Percentiles rank a stretch among this genome's conserved stretches.
These are phyloP conservation scores for Lithophane semibrunnea DNA, from an alignment of 2,888 invertebrate species.

Conservation along the genomic window DNA sequence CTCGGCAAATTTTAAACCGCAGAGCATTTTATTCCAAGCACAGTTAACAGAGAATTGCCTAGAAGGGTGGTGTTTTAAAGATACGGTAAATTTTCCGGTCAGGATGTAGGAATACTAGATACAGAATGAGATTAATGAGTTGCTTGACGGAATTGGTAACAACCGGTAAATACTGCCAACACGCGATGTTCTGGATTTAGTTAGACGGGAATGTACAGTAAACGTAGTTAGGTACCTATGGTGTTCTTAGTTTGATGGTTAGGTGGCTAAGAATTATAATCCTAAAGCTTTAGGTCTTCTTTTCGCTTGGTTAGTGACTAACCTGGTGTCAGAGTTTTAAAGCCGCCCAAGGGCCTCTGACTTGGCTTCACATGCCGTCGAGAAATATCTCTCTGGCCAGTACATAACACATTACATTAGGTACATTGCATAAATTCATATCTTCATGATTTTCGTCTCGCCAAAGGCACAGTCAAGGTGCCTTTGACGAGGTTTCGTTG, in stretches of 20 bases:
- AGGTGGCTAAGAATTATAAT: neutral
- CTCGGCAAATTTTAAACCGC: neutral
- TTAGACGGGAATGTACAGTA: neutral
- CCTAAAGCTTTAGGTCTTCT: neutral
- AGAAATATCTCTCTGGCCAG: too few species aligned
- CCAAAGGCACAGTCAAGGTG: neutral
- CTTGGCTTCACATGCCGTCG: too few species aligned
- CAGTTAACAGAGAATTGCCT: neutral
- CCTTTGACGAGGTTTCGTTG: neutral
- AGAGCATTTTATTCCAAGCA: neutral
- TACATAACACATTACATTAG: too few species aligned
- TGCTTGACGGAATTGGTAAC: slow-evolving; percentile 2
- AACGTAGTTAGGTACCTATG: neutral
- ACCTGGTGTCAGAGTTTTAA: too few species aligned
- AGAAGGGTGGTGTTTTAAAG: neutral
- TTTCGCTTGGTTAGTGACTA: too few species aligned
- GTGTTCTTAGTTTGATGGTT: neutral
- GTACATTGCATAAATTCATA: neutral
- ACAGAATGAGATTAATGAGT: slow-evolving; percentile 3
- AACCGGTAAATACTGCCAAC: slow-evolving; percentile 3
- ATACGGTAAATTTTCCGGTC: neutral
- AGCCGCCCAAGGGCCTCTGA: too few species aligned
- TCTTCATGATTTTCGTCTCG: neutral
- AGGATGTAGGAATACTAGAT: neutral
- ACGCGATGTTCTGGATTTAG: slow-evolving; percentile 10